Conservation (phyloP, 2,113 vertebrate genomes). For the Dasyurus viverrinus region DNA sequence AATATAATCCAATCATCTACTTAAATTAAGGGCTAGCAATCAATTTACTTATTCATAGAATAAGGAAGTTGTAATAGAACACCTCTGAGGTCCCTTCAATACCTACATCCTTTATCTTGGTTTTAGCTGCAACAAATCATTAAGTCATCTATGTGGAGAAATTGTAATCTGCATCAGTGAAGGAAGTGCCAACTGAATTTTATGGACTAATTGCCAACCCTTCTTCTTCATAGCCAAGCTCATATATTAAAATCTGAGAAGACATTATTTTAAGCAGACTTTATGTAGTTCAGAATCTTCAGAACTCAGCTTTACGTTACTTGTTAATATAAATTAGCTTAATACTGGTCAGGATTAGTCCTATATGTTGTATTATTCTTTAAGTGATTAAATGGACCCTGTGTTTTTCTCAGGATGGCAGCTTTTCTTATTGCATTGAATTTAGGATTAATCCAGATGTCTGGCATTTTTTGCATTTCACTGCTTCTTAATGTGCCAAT, state of each 20-base stretch:
- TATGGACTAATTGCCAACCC: neutral
- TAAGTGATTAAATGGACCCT: neutral
- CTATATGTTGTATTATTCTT: neutral
- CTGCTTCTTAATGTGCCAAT: neutral
- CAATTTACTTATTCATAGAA: neutral
- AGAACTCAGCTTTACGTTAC: neutral
- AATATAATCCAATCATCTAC: neutral
- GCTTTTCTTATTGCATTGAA: neutral
- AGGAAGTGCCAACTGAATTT: neutral
- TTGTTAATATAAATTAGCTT: neutral
- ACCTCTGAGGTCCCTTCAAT: neutral
- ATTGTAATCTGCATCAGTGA: neutral
- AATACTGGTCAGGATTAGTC: neutral
- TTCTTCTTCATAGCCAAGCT: neutral
- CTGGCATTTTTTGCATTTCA: neutral
- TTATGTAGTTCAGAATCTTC: conserved; percentile 19
- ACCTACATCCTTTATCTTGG: neutral
- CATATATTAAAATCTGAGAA: conserved; percentile 37
- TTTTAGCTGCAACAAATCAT: neutral
- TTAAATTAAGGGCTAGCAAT: neutral
- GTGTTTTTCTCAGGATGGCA: neutral
- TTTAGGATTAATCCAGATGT: neutral
- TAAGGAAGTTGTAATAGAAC: neutral
- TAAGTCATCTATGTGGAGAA: neutral
- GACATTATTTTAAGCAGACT: conserved; percentile 33